Percentiles rank a stretch among this genome's conserved stretches.
Conservation (phyloP, 2,113 vertebrate genomes). For the Eurystomus gularis region DNA sequence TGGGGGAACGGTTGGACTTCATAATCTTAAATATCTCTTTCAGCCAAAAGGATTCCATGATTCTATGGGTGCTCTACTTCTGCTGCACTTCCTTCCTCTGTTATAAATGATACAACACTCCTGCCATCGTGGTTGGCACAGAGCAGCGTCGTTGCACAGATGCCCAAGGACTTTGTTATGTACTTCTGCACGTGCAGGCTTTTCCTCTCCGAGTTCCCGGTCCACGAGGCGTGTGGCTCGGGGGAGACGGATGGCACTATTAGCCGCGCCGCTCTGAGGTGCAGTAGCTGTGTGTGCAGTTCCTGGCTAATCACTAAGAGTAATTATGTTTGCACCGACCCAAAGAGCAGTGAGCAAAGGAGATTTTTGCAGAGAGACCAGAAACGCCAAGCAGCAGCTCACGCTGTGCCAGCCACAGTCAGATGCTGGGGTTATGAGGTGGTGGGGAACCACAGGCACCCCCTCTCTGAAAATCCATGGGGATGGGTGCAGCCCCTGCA, state of each 20-base stretch:
- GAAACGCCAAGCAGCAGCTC: not conserved
- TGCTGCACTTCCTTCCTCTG: fast-evolving
- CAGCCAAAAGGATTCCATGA: too few relatives aligned
- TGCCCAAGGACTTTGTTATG: not conserved
- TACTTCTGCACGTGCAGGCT: not conserved
- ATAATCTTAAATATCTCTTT: too few relatives aligned
- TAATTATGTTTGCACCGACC: not conserved
- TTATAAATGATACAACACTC: not conserved
- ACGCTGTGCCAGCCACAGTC: fast-evolving
- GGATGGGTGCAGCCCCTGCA: fast-evolving
- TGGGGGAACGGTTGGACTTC: too few relatives aligned
- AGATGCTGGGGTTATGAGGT: fast-evolving
- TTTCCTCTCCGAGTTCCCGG: not conserved
- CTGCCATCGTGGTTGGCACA: fast-evolving
- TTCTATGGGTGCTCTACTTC: not conserved
- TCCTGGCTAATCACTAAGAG: not conserved
- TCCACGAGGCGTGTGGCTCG: fast-evolving
- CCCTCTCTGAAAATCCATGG: fast-evolving
- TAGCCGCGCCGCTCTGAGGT: fast-evolving
- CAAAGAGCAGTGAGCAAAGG: fast-evolving
- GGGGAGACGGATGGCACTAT: not conserved
- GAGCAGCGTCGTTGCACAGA: not conserved
- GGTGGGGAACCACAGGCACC: not conserved
- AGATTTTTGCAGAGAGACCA: not conserved
- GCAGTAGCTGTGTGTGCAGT: not conserved